Evolutionary conservation across 1,140 invertebrate genomes (phyloP).

Genomic region (Eriosoma lanigerum): DNA sequence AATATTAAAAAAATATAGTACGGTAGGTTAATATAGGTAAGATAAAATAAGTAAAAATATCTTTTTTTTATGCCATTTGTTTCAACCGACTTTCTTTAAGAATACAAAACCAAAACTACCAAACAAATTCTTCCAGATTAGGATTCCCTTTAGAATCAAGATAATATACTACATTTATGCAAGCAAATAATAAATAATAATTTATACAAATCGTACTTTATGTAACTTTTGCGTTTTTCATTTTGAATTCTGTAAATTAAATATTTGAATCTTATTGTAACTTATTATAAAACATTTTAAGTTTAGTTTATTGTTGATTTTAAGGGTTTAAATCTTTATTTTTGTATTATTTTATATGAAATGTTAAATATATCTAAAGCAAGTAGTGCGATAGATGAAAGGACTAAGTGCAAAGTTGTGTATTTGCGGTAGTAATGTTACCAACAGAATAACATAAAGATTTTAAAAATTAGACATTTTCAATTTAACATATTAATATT

Average conservation of each 20-base stretch:
- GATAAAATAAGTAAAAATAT: too few species aligned
- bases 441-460: neutral
- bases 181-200: neutral
- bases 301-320: conserved; percentile 26
- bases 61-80: too few species aligned
- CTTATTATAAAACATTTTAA: conserved; percentile 22
- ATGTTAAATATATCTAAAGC: conserved; percentile 2
- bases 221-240: neutral
- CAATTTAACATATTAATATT: neutral
- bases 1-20: too few species aligned
- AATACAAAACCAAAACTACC: too few species aligned
- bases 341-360: conserved; percentile 3
- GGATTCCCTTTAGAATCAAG: too few species aligned
- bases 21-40: too few species aligned
- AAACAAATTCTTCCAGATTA: too few species aligned
- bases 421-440: neutral
- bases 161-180: too few species aligned
- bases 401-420: conserved; percentile 40
- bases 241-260: neutral
- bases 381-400: neutral
- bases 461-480: neutral
- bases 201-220: neutral
- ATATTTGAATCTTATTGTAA: neutral
- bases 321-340: conserved; percentile 17
- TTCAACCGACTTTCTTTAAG: too few species aligned